Evolutionary conservation across 2,888 invertebrate genomes (phyloP).

Genomic region (Drosophila nr. perissopoda): DNA sequence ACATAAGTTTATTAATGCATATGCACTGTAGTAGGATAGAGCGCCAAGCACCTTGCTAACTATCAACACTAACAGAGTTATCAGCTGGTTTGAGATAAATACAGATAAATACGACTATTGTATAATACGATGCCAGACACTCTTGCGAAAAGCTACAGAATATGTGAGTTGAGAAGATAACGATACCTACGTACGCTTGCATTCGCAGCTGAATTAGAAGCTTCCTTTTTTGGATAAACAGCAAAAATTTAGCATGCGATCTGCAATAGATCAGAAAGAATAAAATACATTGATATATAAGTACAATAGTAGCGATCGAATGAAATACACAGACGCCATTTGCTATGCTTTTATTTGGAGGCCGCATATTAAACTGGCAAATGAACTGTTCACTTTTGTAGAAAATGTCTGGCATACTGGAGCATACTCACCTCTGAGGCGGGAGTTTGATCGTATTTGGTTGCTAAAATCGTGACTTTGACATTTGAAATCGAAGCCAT

Average conservation of each 20-base stretch:
- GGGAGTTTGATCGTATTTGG: slow-evolving; percentile 19
- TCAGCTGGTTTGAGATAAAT: slow-evolving; percentile 17
- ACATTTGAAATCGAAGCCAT: slow-evolving; percentile 5
- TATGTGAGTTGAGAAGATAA: slow-evolving; percentile 2
- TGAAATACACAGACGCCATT: background rate
- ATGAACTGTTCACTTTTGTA: slow-evolving; percentile 5
- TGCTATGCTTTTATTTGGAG: background rate
- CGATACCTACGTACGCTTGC: slow-evolving; percentile 50
- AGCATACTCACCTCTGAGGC: slow-evolving; percentile 57
- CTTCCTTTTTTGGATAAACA: slow-evolving; percentile 52
- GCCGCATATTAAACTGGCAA: background rate
- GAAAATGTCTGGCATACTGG: slow-evolving; percentile 7
- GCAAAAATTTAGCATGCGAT: slow-evolving; percentile 67
- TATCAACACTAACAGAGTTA: background rate
- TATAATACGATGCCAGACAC: slow-evolving; percentile 14
- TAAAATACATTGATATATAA: slow-evolving; percentile 16
- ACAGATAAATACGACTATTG: background rate
- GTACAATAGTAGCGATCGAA: slow-evolving; percentile 2
- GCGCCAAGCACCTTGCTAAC: background rate
- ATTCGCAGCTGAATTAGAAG: slow-evolving; percentile 29
- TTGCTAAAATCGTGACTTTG: slow-evolving; percentile 16
- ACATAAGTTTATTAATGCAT: background rate
- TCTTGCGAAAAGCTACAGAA: slow-evolving; percentile 12
- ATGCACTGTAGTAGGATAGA: background rate
- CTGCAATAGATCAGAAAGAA: slow-evolving; percentile 67